Conservation (phyloP, 2,888 invertebrate genomes). For the Cantharis flavilabris region DNA sequence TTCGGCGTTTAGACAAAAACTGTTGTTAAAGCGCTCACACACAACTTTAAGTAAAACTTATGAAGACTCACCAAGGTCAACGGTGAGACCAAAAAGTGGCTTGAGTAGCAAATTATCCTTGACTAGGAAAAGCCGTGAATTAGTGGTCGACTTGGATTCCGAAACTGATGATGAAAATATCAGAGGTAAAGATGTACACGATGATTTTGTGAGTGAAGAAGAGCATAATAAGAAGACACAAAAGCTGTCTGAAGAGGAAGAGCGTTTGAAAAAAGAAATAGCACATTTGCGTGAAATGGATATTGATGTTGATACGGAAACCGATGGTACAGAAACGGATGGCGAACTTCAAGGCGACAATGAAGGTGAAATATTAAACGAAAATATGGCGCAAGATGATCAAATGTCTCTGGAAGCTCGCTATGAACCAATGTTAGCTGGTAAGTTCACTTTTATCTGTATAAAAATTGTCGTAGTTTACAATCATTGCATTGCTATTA, state of each 20-base stretch:
- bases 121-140: conserved; percentile 57
- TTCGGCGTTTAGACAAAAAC: conserved; percentile 25
- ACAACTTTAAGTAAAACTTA: conserved; percentile 48
- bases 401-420: conserved; percentile 66
- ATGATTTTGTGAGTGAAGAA: conserved; percentile 60
- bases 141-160: conserved; percentile 65
- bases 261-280: conserved; percentile 74
- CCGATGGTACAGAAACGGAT: conserved; percentile 78
- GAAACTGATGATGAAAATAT: conserved; percentile 62
- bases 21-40: conserved; percentile 47
- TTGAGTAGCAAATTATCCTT: neutral
- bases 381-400: conserved; percentile 27
- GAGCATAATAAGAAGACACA: conserved; percentile 72
- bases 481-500: neutral
- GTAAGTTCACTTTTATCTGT: conserved; percentile 39
- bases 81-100: neutral
- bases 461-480: neutral
- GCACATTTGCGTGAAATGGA: conserved; percentile 74
- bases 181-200: conserved; percentile 63
- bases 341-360: conserved; percentile 62
- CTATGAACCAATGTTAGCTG: conserved; percentile 72
- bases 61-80: conserved; percentile 22
- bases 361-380: conserved; percentile 44
- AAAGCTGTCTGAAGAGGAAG: conserved; percentile 75
- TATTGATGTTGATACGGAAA: conserved; percentile 79